Evolutionary conservation across 1,140 invertebrate species (phyloP), one percentile per base, ranked within the genome.

Genomic region (Pomacea maculata): DNA sequence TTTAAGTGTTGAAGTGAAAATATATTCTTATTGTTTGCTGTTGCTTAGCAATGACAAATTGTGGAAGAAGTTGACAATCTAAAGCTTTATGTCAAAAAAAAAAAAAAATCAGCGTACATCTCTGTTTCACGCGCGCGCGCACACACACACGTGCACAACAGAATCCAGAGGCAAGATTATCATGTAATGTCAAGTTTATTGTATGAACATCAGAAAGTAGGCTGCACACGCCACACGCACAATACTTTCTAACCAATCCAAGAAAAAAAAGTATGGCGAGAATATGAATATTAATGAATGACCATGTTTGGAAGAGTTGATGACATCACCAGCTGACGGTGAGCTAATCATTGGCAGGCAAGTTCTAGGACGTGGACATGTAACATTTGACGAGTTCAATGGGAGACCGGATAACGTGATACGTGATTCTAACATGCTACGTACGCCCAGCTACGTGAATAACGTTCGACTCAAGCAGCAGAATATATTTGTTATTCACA

Each of bases 101-200:
- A 25, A 25, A 25, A 25, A 25, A 45, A 45, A 45, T 45, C 34
- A 6, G 34, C 57, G 15, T 45, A 45, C 6, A 2, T 45, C 34
- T 61, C 57, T 61, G 4, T 61, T 9, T 5, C 68, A 70, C 68
- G 11, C 10, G 64, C 5, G 11, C 68, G 68, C 68, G 2, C 12
- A 70, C 21, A 11, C 5, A 70, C 12, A 21, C 68, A 70, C 68
- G 68, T 45, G 21, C 68, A 11, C 68, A 21, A 70, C 14, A 70
- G 1, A 70, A 12, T 9, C 68, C 12, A 12, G 11, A 25, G 34
- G 84, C 82, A 82, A 83, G 81, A 79, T 86, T 83, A 83, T 61
- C 73, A 54, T 80, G 81, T 81, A 54, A 71, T 75, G 67, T 68
- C 63, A 65, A 55, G 71, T 76, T 61, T 79, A 55, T 63, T 65